phyloP scores from a whole-genome alignment of 1,140 invertebrate genomes.

The Lutraria rhynchaena region DNA sequence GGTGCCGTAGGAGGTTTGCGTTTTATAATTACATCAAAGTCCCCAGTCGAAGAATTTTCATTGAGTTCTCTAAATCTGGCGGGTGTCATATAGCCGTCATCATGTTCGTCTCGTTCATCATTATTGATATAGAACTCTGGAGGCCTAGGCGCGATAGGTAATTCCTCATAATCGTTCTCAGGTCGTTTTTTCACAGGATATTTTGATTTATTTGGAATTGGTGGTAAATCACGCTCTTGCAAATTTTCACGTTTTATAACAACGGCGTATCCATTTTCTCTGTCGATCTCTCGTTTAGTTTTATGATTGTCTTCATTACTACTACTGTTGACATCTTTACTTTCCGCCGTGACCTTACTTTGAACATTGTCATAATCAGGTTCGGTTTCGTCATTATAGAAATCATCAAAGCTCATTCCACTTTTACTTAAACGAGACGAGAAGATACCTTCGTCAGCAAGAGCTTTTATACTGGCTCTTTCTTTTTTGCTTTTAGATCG shows the following conservation, averaged over 20 bases:
- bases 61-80: slow-evolving; percentile 59
- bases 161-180: slow-evolving; percentile 77
- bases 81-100: slow-evolving; percentile 77
- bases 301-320: slow-evolving; percentile 8
- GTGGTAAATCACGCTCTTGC: slow-evolving; percentile 75
- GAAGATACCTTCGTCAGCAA: slow-evolving; percentile 75
- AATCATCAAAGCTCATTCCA: slow-evolving; percentile 75
- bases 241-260: slow-evolving; percentile 37
- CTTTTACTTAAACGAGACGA: slow-evolving; percentile 71
- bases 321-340: not conserved
- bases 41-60: slow-evolving; percentile 45
- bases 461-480: slow-evolving; percentile 74
- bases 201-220: slow-evolving; percentile 64
- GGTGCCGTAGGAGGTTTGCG: slow-evolving; percentile 68
- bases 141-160: slow-evolving; percentile 72
- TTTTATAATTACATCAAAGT: slow-evolving; percentile 58
- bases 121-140: slow-evolving; percentile 55
- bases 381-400: slow-evolving; percentile 64
- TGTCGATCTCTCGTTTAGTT: slow-evolving; percentile 20
- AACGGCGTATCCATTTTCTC: slow-evolving; percentile 46
- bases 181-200: slow-evolving; percentile 35
- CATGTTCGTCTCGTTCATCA: slow-evolving; percentile 18
- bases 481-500: slow-evolving; percentile 73
- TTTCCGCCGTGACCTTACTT: not conserved
- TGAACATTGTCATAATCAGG: slow-evolving; percentile 37